Base-by-base conservation (phyloP, 2,888 invertebrate species). In the Chydorus sphaericus region DNA sequence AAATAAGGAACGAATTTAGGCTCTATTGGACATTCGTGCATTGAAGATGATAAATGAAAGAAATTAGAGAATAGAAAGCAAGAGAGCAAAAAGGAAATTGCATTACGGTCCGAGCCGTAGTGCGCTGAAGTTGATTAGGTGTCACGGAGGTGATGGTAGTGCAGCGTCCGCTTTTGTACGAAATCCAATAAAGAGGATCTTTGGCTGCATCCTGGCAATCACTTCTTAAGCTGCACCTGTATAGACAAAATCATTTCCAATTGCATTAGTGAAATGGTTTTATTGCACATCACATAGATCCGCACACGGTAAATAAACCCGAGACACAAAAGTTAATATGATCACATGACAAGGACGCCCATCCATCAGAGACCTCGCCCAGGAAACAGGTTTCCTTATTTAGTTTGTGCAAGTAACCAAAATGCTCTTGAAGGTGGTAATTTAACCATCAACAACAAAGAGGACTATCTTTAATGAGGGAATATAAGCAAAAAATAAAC, bases 131-230 rank as follows among this genome's bases (percentile, higher is more conserved):
- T 70, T 89, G 85, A 71, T 85, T 82, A 23, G 94, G 94, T 61
- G 83, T 82, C 57, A 96, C 93, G 66, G 82, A 83, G 28, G 91
- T 90, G 65, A 96, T 94, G 58, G 89, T 89, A 18, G 94, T 93
- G 71, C 96, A 96, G 66, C 91, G 83, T n/a, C 91, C 90, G 67
- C 90, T 92, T 68, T 89, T 91, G 72, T 94, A 96, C 54, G 91
- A 87, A 65, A 96, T 87, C 96, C 96, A 96, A 68, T 91, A 89
- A 49, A 92, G 74, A 2, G 89, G 87, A 74, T 92, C 89, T 69
- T 87, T 85, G 44, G 89, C 89, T 62, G 90, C 88, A 48, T 70
- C 89, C 67, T 87, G 85, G 70, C 96, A 96, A 67, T 87, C 89
- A 55, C 87, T 86, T 61, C 89, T 79, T 58, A 92, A 75, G 65